Evolutionary conservation across 2,113 vertebrate species (phyloP), one percentile per base, ranked within the genome.

Genomic region (Psilopogon haemacephalus): DNA sequence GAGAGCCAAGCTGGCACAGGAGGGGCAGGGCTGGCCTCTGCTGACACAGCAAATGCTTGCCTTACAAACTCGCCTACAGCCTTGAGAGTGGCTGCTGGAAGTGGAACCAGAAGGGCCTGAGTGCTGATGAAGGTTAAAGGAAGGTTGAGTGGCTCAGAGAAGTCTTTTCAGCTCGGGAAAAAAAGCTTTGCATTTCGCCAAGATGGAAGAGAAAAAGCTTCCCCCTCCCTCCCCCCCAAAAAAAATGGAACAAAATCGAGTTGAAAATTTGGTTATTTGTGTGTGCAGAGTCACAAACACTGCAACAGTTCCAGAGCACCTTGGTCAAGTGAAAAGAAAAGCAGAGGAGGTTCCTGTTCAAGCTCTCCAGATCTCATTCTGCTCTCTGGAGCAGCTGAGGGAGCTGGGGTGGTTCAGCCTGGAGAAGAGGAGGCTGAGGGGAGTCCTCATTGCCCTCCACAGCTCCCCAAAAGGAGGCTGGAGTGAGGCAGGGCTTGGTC

Each of bases 21-120:
- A 82, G 74, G 50, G 83, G 67, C 3, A 0, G 78, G 88, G 88
- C 72, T 86, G 59, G 77, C 56, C 58, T 11, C 12, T 0, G 30
- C 77, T 91, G 16, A 12, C 64, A 18, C 26, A 88, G 90, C 80
- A 4, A 26, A 12, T 15, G 55, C 73, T 81, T 81, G 42, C 0
- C 0, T 75, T 63, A 7, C 71, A 4, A 10, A 16, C 84, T 60
- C 21, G 0, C 75, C 63, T 17, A 58, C 26, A 65, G 17, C 85
- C 90, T 17, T 1, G 8, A 12, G 35, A 37, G 60, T 69, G 35
- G 60, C 38, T 71, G 63, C 92, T 95, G 93, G 93, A 95, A 96
- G 67, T 63, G 90, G 92, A 96, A 94, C 90, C 84, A 90, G 88
- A 75, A 58, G 0, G 0, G 48, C 55, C 4, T 2, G 9, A 60